Percentiles rank a stretch among this genome's conserved stretches.
Conservation (phyloP, 2,113 vertebrate genomes). For the Amazona guildingii region DNA sequence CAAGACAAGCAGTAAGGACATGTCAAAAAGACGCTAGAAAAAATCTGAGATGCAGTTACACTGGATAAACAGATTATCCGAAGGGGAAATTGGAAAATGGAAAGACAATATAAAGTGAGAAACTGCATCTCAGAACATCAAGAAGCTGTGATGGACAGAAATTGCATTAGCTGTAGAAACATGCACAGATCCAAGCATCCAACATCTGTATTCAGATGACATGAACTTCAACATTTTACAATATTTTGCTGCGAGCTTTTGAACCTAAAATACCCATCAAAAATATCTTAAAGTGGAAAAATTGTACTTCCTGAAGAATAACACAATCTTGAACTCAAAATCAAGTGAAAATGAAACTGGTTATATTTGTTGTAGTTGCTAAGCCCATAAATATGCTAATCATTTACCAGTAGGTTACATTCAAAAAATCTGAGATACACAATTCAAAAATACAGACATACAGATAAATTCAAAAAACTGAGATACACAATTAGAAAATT, state of each 20-base stretch:
- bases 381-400: not conserved
- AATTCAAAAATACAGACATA: not conserved
- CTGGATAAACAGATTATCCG: not conserved
- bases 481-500: not conserved
- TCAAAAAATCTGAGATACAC: not conserved
- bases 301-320: not conserved
- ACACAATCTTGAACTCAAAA: not conserved
- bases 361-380: not conserved
- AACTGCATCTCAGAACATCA: not conserved
- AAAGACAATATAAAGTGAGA: not conserved
- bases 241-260: not conserved
- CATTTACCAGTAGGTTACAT: not conserved
- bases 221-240: fast-evolving
- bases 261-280: not conserved
- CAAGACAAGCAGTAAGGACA: not conserved
- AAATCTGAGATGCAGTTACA: not conserved
- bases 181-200: not conserved
- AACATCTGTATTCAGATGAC: not conserved
- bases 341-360: not conserved
- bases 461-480: not conserved
- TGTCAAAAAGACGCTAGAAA: conserved; percentile 6
- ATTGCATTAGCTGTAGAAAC: not conserved
- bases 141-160: not conserved
- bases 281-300: not conserved
- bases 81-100: not conserved